Evolutionary conservation across 2,888 invertebrate species (phyloP), one percentile per base, ranked within the genome.

Genomic region (Nephrotoma appendiculata): DNA sequence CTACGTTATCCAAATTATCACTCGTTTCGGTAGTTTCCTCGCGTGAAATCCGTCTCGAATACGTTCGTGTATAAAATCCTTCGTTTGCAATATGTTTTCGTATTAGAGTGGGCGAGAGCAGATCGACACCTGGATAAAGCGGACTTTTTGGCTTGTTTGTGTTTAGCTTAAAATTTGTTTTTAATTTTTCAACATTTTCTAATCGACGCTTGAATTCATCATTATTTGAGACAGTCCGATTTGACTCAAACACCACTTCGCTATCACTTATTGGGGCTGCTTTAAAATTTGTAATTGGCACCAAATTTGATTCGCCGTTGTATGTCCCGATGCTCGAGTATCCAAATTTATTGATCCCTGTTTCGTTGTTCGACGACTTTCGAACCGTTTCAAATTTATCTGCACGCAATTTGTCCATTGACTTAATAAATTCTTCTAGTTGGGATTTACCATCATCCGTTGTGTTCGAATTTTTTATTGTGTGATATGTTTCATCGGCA

Each of bases 311-410:
- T 85, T 52, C 12, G 12, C 52, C 85, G 57, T 87, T 84, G n/a
- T 84, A 84, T n/a, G 84, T 84, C 2, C 87, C 86, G 41, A 87
- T 52, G 43, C 86, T 87, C 12, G 45, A 52, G 44, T 87, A 87
- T 4, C 87, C 87, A 57, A 48, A 87, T 31, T 31, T 86, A 31
- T n/a, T 52, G 12, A 5, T 11, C 11, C 12, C 52, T n/a, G 7
- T 41, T 83, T 86, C 7, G 7, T 31, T 5, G 71, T 19, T 9
- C 15, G 41, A 12, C 48, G 45, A 41, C 9, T 52, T 41, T 52
- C 71, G 44, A 42, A 48, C 86, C 42, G 3, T 44, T 85, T 85
- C 84, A 9, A 83, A 45, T 86, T 86, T 86, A 12, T 52, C 86
- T 11, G 48, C 9, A 31, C 57, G 42, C 31, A 86, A 86, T 86